Evolutionary conservation across 2,113 vertebrate genomes (phyloP).

Genomic region (Physeter macrocephalus): DNA sequence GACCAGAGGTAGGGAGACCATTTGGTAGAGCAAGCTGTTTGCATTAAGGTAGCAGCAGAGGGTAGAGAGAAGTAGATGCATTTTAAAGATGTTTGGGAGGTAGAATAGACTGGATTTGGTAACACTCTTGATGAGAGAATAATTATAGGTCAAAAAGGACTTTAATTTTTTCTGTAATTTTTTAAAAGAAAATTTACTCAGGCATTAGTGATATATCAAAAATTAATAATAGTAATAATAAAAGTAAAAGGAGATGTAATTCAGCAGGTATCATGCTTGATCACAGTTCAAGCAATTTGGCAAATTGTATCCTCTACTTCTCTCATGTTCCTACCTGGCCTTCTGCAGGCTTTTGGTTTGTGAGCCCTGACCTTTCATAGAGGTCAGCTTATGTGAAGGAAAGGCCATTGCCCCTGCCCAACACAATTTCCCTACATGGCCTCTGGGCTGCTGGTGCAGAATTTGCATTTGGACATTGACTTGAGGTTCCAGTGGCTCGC

Average conservation of each 20-base stretch:
- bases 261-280: background rate
- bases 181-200: background rate
- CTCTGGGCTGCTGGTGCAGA: background rate
- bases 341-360: background rate
- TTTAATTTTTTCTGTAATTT: background rate
- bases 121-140: background rate
- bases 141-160: background rate
- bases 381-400: background rate
- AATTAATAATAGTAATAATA: background rate
- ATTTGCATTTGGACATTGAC: background rate
- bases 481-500: background rate
- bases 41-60: background rate
- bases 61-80: background rate
- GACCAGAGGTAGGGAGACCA: background rate
- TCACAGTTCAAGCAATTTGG: background rate
- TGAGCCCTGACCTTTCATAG: background rate
- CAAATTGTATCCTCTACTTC: background rate
- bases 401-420: background rate
- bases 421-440: background rate
- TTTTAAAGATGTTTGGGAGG: background rate
- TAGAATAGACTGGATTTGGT: background rate
- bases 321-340: background rate
- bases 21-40: background rate
- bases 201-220: background rate
- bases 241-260: background rate